These are phyloP conservation scores for Xanthorhoe spadicearia DNA, from an alignment of 2,888 invertebrate species.

Conservation along the genomic window DNA sequence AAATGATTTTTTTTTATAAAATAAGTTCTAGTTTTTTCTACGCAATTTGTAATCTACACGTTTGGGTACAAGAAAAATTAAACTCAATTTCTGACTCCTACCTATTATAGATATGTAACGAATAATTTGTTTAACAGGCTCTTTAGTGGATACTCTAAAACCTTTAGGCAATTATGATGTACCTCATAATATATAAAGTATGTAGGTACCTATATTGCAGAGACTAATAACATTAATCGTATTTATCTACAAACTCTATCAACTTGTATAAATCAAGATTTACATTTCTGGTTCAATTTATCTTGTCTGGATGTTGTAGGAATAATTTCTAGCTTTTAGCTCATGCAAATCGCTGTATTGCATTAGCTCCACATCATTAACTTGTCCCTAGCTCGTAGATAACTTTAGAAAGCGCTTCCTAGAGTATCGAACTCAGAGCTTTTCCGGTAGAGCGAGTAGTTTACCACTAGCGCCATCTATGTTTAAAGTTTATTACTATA, in stretches of 20 bases:
- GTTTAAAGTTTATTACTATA: slow-evolving; percentile 3
- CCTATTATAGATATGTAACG: no score
- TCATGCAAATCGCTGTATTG: slow-evolving; percentile 31
- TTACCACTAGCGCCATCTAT: slow-evolving; percentile 36
- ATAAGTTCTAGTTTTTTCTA: no score
- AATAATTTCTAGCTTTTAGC: slow-evolving; percentile 14
- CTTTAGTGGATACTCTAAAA: no score
- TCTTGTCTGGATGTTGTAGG: not conserved
- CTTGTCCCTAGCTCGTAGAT: slow-evolving; percentile 15
- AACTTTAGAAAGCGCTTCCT: slow-evolving; percentile 35
- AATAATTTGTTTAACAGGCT: no score
- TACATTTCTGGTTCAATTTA: not conserved
- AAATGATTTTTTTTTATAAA: no score
- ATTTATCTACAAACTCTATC: not conserved
- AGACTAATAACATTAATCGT: not conserved
- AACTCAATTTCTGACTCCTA: no score
- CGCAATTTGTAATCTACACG: no score
- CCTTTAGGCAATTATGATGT: no score
- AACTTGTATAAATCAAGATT: not conserved
- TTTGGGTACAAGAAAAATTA: no score
- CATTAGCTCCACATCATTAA: slow-evolving; percentile 17
- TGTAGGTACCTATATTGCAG: not conserved
- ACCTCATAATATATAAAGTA: no score
- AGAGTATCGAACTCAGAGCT: slow-evolving; percentile 27
- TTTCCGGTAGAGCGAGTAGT: slow-evolving; percentile 21